Conservation (phyloP, 2,113 vertebrate species). For the Tachuris rubrigastra region DNA sequence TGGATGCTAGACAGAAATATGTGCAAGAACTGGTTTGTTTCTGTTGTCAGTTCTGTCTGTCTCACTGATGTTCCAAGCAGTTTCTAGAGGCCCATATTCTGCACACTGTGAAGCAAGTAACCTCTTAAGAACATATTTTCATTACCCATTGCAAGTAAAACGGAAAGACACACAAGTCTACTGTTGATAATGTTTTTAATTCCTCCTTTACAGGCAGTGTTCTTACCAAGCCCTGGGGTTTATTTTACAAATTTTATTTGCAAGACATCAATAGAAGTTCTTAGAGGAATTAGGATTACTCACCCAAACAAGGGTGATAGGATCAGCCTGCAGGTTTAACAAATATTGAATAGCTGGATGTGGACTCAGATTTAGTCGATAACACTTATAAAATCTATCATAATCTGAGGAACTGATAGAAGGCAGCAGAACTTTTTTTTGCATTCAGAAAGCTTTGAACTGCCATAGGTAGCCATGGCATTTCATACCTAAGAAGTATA, state of each 20-base stretch:
- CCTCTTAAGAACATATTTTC: neutral
- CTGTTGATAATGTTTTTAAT: neutral
- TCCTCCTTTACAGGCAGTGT: neutral
- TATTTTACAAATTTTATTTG: neutral
- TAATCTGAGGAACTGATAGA: neutral
- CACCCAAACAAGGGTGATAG: neutral
- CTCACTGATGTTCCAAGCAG: neutral
- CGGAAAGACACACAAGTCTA: neutral
- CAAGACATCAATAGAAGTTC: neutral
- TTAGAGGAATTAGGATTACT: slow-evolving; percentile 2
- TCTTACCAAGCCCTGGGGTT: neutral
- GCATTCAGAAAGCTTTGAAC: neutral
- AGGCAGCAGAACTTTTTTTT: neutral
- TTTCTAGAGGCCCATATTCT: neutral
- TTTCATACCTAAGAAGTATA: neutral
- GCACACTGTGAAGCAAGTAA: neutral
- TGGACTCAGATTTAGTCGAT: neutral
- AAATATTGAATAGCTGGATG: neutral
- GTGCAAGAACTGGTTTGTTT: neutral
- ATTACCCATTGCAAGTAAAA: neutral
- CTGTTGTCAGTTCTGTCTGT: neutral
- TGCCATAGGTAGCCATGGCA: neutral
- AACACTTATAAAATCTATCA: neutral
- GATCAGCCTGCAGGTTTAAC: neutral
- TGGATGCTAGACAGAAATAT: neutral